phyloP scores from a whole-genome alignment of 35 echinoderm and acorn worm species.

The Apostichopus parvimensis region DNA sequence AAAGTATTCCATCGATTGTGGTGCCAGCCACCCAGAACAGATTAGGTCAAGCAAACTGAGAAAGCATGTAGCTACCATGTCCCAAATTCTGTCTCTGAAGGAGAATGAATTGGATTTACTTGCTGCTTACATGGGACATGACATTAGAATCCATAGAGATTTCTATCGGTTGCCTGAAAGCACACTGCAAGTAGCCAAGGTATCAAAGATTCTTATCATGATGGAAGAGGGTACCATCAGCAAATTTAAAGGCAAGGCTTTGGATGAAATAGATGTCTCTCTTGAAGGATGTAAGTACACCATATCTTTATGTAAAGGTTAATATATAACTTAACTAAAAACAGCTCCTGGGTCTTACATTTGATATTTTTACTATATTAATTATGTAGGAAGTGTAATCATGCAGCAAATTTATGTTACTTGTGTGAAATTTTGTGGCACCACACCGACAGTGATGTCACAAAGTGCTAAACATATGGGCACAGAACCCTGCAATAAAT shows the following conservation, averaged over 20 bases:
- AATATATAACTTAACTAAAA: too few relatives aligned
- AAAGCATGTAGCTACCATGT: conserved; percentile 61
- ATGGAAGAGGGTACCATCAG: conserved; percentile 33
- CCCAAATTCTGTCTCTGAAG: conserved; percentile 11
- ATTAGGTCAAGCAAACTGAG: conserved; percentile 48
- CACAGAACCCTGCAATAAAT: too few relatives aligned
- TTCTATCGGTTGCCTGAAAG: conserved; percentile 57
- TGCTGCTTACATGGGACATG: conserved; percentile 65
- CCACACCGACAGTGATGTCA: too few relatives aligned
- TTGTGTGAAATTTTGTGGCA: too few relatives aligned
- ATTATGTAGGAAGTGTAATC: too few relatives aligned
- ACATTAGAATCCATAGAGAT: conserved; percentile 54
- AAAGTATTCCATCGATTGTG: conserved; percentile 32
- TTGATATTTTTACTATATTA: too few relatives aligned
- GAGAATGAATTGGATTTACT: conserved; percentile 64
- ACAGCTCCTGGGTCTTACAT: too few relatives aligned
- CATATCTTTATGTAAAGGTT: too few relatives aligned
- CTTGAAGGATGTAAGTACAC: conserved; percentile 13
- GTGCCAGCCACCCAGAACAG: conserved; percentile 26
- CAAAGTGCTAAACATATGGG: too few relatives aligned
- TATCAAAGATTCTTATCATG: conserved; percentile 50
- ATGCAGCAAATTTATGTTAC: too few relatives aligned
- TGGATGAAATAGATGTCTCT: not conserved
- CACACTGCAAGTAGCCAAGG: conserved; percentile 60
- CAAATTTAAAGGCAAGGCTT: not conserved